Evolutionary conservation across 2,797 vertebrate genomes (phyloP).

Genomic region (Tinamus major): DNA sequence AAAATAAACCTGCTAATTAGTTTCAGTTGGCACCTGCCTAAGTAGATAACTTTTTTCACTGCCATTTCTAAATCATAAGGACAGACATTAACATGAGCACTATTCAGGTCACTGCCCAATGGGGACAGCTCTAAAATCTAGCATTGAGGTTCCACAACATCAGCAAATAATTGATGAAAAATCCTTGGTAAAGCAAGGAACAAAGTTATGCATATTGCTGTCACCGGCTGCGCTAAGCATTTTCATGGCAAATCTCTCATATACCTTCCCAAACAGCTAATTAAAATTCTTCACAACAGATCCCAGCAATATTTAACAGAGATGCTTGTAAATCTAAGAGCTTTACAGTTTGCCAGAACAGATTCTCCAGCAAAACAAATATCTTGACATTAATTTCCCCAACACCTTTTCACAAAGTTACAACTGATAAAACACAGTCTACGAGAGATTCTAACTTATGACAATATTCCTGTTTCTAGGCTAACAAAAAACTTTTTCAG

Average conservation of each 20-base stretch:
- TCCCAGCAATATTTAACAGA: slow-evolving; percentile 11
- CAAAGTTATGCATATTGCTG: background rate
- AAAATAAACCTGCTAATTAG: slow-evolving; percentile 3
- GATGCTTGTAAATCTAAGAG: slow-evolving; percentile 11
- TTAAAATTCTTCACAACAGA: slow-evolving; percentile 42
- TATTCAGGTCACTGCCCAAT: background rate
- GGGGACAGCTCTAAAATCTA: background rate
- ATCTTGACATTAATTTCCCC: background rate
- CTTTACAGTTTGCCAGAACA: slow-evolving; percentile 13
- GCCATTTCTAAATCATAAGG: slow-evolving; percentile 20
- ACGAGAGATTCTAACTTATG: background rate
- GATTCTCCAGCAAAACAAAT: background rate
- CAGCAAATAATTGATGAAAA: background rate
- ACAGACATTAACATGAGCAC: background rate
- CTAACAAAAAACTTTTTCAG: background rate
- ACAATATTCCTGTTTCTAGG: background rate
- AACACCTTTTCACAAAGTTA: background rate
- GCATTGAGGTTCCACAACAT: background rate
- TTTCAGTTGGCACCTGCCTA: background rate
- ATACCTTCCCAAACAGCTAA: slow-evolving; percentile 25
- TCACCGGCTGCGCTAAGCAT: background rate
- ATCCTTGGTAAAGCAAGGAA: background rate
- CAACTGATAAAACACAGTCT: background rate
- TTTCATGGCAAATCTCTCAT: background rate
- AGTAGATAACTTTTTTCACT: background rate